phyloP scores from a whole-genome alignment of 2,888 invertebrate genomes.

The Metopia argyrocephala region DNA sequence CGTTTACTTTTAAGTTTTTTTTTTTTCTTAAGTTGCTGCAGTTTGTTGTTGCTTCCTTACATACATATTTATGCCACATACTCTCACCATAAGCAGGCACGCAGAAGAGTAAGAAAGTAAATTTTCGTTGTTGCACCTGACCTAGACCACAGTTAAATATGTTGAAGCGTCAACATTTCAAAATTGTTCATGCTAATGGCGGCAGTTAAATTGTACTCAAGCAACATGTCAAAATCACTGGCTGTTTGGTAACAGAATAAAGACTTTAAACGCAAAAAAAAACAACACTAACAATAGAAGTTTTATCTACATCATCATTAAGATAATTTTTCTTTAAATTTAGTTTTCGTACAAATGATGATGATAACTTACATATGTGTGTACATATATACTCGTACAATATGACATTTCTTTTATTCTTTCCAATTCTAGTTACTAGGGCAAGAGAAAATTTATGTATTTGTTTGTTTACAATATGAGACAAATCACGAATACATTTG shows the following conservation, averaged over 20 bases:
- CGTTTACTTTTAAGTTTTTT: neutral
- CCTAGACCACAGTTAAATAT: slow-evolving; percentile 69
- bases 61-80: slow-evolving; percentile 15
- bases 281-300: no score
- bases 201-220: slow-evolving; percentile 61
- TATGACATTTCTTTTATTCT: no score
- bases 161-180: slow-evolving; percentile 67
- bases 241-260: neutral
- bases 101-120: slow-evolving; percentile 30
- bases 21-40: neutral
- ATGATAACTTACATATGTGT: no score
- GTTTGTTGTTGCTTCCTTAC: neutral
- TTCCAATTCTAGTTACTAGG: no score
- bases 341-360: no score
- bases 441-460: no score
- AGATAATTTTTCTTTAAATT: no score
- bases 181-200: slow-evolving; percentile 63
- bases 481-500: no score
- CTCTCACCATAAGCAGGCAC: slow-evolving; percentile 22
- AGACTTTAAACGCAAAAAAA: neutral
- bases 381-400: no score
- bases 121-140: slow-evolving; percentile 63
- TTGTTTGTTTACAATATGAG: no score
- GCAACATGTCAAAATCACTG: slow-evolving; percentile 55
- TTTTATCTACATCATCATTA: neutral